A percentile compares a stretch with the other conserved stretches of the same genome.
These are phyloP conservation scores for Protonemura montana DNA, from an alignment of 2,888 invertebrate genomes.

Conservation along the genomic window DNA sequence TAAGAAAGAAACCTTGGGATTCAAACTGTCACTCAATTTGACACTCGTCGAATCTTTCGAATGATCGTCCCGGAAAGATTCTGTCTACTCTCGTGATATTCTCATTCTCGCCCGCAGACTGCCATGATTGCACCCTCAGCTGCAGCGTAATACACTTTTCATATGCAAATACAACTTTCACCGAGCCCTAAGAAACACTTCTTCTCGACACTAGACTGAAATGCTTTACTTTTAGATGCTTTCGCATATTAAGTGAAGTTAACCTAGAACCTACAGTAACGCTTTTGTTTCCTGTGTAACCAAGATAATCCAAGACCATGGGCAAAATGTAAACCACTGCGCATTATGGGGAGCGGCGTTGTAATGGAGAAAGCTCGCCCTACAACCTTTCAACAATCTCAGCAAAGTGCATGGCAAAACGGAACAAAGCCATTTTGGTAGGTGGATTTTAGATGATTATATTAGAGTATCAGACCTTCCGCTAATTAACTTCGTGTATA, in stretches of 20 bases:
- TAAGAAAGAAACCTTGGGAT: not conserved
- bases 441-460: slow-evolving; percentile 32
- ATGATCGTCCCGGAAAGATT: not conserved
- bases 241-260: slow-evolving; percentile 22
- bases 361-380: slow-evolving; percentile 9
- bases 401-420: slow-evolving; percentile 5
- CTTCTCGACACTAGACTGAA: not conserved
- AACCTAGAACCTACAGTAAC: not conserved
- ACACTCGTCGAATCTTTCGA: not conserved
- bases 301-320: slow-evolving; percentile 19
- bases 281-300: slow-evolving; percentile 17
- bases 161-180: slow-evolving; percentile 5
- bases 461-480: slow-evolving; percentile 26
- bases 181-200: not conserved
- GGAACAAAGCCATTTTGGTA: slow-evolving; percentile 20
- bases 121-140: slow-evolving; percentile 3
- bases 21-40: not conserved
- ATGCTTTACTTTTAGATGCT: not conserved
- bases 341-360: not conserved
- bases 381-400: slow-evolving; percentile 1
- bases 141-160: slow-evolving; percentile 15
- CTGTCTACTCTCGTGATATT: not conserved
- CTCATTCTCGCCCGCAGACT: not conserved
- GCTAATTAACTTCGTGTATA: slow-evolving; percentile 17
- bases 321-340: not conserved